A percentile compares a stretch with the other conserved stretches of the same genome.
These are phyloP conservation scores for Chionis minor DNA, from an alignment of 2,113 vertebrate genomes.

Conservation along the genomic window DNA sequence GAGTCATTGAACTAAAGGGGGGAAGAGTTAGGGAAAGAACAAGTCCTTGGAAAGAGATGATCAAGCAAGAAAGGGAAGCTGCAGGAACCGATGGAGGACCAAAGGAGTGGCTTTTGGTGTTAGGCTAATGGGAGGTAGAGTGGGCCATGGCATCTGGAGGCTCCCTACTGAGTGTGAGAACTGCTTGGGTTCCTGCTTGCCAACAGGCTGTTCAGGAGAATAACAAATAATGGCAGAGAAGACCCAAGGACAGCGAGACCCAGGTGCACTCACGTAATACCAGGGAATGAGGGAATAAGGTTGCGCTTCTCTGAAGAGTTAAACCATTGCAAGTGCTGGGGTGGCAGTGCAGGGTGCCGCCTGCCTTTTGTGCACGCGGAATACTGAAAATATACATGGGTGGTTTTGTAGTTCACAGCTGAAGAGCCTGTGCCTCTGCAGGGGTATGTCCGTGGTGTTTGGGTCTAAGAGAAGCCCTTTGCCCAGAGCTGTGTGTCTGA, in stretches of 20 bases:
- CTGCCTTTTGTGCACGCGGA: background rate
- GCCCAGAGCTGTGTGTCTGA: background rate
- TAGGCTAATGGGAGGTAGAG: background rate
- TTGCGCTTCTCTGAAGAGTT: background rate
- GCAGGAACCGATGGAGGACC: background rate
- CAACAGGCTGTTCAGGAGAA: background rate
- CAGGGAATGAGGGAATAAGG: background rate
- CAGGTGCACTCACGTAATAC: rapidly evolving
- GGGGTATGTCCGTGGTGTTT: rapidly evolving
- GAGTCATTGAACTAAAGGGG: background rate
- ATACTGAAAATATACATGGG: rapidly evolving
- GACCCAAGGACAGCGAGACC: background rate
- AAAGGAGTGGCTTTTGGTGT: background rate
- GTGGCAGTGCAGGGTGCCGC: background rate
- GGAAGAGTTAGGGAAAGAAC: background rate
- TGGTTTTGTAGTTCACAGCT: background rate
- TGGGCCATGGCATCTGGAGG: rapidly evolving
- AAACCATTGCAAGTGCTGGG: background rate
- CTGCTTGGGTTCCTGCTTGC: background rate
- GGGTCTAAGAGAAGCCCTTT: background rate
- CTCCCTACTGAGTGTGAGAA: background rate
- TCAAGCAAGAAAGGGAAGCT: background rate
- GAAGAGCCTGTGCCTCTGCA: background rate
- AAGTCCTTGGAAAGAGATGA: background rate
- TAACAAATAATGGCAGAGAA: background rate